Conservation (phyloP, 2,888 invertebrate genomes). For the Aplocera efformata region DNA sequence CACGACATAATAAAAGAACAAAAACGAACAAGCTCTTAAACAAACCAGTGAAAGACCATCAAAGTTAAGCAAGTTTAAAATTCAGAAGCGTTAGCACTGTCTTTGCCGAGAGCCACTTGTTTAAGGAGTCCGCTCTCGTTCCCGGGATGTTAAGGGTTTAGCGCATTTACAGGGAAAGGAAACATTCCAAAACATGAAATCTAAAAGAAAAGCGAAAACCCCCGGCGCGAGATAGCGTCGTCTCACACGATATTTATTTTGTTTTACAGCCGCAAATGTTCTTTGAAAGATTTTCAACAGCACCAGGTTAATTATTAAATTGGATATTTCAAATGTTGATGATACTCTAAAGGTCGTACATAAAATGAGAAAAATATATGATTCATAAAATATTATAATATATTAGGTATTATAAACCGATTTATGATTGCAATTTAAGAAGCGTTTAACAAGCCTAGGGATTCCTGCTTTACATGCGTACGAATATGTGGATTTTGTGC, state of each 20-base stretch:
- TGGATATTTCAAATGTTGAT: too few relatives aligned
- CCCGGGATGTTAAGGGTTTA: conserved; percentile 59
- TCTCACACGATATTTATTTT: conserved; percentile 47
- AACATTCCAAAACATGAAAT: conserved; percentile 42
- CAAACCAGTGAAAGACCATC: background rate
- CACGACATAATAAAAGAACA: too few relatives aligned
- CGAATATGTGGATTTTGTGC: too few relatives aligned
- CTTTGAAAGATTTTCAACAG: conserved; percentile 22
- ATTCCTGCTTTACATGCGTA: too few relatives aligned
- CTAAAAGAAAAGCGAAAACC: conserved; percentile 43
- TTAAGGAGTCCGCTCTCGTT: conserved; percentile 60
- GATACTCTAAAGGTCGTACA: too few relatives aligned
- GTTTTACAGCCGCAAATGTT: conserved; percentile 35
- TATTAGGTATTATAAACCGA: too few relatives aligned
- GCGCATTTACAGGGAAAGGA: conserved; percentile 51
- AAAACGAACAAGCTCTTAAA: too few relatives aligned
- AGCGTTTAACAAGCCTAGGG: too few relatives aligned
- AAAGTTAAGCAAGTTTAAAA: conserved; percentile 51
- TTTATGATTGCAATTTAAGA: too few relatives aligned
- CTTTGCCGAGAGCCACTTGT: conserved; percentile 50
- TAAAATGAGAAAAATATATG: too few relatives aligned
- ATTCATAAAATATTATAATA: too few relatives aligned
- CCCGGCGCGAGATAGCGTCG: conserved; percentile 38
- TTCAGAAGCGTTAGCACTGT: conserved; percentile 54
- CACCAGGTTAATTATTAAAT: conserved; percentile 20